These are phyloP conservation scores for Orius laevigatus DNA, from an alignment of 1,140 invertebrate species.

Conservation along the genomic window DNA sequence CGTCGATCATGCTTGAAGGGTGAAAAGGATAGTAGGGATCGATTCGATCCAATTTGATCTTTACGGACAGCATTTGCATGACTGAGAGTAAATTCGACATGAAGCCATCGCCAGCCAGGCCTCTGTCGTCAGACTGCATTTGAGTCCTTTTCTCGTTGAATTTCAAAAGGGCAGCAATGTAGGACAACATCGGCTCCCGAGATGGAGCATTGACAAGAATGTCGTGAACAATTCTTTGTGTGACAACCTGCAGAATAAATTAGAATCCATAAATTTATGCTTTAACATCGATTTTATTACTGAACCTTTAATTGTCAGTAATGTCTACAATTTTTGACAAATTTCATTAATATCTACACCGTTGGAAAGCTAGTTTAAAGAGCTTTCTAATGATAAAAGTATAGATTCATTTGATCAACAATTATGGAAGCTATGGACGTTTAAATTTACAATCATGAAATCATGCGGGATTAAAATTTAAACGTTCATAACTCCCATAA, in stretches of 20 bases:
- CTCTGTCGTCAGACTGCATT: conserved; percentile 70
- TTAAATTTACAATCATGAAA: too few relatives aligned
- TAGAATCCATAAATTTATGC: too few relatives aligned
- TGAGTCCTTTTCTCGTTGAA: conserved; percentile 78
- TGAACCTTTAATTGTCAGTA: too few relatives aligned
- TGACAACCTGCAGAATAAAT: conserved; percentile 31
- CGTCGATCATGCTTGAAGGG: conserved; percentile 52
- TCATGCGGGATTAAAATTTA: too few relatives aligned
- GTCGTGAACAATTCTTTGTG: conserved; percentile 69
- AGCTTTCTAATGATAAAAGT: too few relatives aligned
- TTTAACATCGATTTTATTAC: too few relatives aligned
- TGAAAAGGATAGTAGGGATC: conserved; percentile 79
- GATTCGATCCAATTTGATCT: conserved; percentile 60
- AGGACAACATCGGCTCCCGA: conserved; percentile 58
- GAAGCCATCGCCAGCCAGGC: conserved; percentile 79
- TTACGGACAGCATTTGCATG: conserved; percentile 46
- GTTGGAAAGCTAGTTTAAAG: too few relatives aligned
- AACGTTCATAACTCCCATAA: too few relatives aligned
- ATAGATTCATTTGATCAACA: too few relatives aligned
- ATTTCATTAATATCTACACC: too few relatives aligned
- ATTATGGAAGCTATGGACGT: too few relatives aligned
- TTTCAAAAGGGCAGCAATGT: conserved; percentile 55
- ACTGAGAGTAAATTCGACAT: conserved; percentile 86
- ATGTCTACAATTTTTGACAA: too few relatives aligned
- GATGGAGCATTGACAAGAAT: conserved; percentile 63